A percentile compares a stretch with the other conserved stretches of the same genome.
Conservation (phyloP, 2,888 invertebrate genomes). For the Leistus spinibarbis region DNA sequence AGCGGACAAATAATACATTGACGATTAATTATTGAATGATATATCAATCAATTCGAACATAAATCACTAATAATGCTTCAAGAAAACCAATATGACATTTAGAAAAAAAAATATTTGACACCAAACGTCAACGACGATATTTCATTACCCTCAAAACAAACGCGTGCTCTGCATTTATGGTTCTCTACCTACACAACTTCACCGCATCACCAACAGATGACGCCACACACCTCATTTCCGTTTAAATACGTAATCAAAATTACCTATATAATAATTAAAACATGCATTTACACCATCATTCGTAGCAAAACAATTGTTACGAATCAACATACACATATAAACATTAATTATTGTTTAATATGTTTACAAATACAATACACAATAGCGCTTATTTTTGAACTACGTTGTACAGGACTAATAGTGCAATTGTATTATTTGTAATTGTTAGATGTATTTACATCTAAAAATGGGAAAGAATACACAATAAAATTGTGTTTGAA, state of each 20-base stretch:
- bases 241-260: neutral
- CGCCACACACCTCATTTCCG: neutral
- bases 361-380: too few relatives aligned
- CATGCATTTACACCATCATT: neutral
- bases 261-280: neutral
- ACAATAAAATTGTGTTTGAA: neutral
- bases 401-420: neutral
- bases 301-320: neutral
- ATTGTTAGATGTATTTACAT: neutral
- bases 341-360: too few relatives aligned
- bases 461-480: neutral
- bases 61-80: slow-evolving; percentile 29
- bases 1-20: neutral
- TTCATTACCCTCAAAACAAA: slow-evolving; percentile 49
- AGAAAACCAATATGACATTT: slow-evolving; percentile 36
- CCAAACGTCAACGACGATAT: slow-evolving; percentile 50
- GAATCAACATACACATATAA: too few relatives aligned
- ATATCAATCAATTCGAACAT: slow-evolving; percentile 30
- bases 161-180: too few relatives aligned
- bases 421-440: neutral
- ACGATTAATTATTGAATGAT: neutral
- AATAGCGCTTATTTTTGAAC: neutral
- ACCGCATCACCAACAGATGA: neutral
- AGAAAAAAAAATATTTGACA: slow-evolving; percentile 46
- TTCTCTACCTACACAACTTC: slow-evolving; percentile 35